These are phyloP conservation scores for Acrocephalus scirpaceus DNA, from an alignment of 2,797 vertebrate genomes.

Conservation along the genomic window DNA sequence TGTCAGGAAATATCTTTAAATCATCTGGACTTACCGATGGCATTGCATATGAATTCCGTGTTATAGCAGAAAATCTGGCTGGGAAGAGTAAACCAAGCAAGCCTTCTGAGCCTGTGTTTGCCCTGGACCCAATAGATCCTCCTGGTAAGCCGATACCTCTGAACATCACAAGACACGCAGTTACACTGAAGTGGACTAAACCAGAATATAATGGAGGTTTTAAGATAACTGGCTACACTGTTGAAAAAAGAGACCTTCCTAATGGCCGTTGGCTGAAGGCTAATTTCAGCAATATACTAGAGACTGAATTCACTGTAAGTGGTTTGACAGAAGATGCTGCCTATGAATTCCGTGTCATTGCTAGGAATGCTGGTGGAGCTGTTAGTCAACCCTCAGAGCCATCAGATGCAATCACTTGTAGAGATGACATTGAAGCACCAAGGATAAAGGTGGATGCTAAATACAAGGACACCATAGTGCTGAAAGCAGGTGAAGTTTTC, in stretches of 20 bases:
- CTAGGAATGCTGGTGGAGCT: slow-evolving; percentile 94
- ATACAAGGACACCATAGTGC: slow-evolving; percentile 88
- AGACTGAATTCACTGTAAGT: slow-evolving; percentile 94
- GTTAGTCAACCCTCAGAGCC: slow-evolving; percentile 92
- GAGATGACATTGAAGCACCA: slow-evolving; percentile 93
- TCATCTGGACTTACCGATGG: slow-evolving; percentile 91
- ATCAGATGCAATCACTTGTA: slow-evolving; percentile 93
- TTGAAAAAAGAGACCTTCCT: slow-evolving; percentile 95
- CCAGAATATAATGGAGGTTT: slow-evolving; percentile 98
- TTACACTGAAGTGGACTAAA: slow-evolving; percentile 94
- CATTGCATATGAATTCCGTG: slow-evolving; percentile 96
- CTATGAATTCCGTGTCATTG: slow-evolving; percentile 94
- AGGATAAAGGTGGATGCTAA: slow-evolving; percentile 94
- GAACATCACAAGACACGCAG: slow-evolving; percentile 90
- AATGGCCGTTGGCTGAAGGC: slow-evolving; percentile 94
- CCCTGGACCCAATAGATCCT: slow-evolving; percentile 95
- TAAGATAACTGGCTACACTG: slow-evolving; percentile 95
- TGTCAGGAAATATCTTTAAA: slow-evolving; percentile 94
- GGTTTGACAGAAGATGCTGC: slow-evolving; percentile 92
- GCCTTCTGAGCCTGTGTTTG: slow-evolving; percentile 90
- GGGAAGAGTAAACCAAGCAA: slow-evolving; percentile 97
- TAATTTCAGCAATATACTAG: slow-evolving; percentile 97
- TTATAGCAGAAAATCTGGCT: slow-evolving; percentile 95
- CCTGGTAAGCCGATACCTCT: slow-evolving; percentile 91
- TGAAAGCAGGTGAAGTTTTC: slow-evolving; percentile 94